Base-by-base conservation (phyloP, 2,797 vertebrate genomes). In the Momotus momota region DNA sequence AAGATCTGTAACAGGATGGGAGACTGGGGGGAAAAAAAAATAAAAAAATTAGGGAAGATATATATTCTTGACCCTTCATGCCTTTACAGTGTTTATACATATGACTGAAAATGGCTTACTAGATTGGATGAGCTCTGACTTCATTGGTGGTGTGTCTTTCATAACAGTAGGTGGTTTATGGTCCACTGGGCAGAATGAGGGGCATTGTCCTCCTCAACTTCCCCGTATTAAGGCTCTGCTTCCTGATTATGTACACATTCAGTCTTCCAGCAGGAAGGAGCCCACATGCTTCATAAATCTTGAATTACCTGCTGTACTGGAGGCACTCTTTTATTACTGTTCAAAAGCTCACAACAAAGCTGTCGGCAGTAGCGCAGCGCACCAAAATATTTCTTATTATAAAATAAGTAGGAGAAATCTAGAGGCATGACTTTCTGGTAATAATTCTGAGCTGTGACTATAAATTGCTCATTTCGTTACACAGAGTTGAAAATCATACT, bases 201-300 rank as follows among this genome's bases (percentile, higher is more conserved):
- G 61, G 79, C 49, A 95, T 23, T 66, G 52, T 43, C 65, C 55
- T 87, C 55, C 85, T 81, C 7, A 0, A 19, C 88, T 81, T 93
- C 75, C 43, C 64, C 90, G 10, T 54, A 72, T 55, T 83, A 78
- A 75, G 57, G 43, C 65, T 79, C 60, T 73, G 60, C 46, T 94
- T 79, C 65, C 54, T 70, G 55, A 88, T 71, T 62, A 91, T 4
- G 4, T 27, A 62, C 23, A 81, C 10, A 0, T 73, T 81, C 62
- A 38, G 33, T 46, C 72, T 71, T 72, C 7, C 7, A 93, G 71
- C 54, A 72, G 48, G 45, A 74, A 78, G 52, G 91, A 94, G 73
- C 91, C 90, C 69, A 91, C 79, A 77, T 41, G 60, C 57, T 93
- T 93, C 93, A 88, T 93, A 95, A 95, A 95, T 95, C 93, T 55